Conservation (phyloP, 2,797 vertebrate genomes). For the Malacoraja senta region DNA sequence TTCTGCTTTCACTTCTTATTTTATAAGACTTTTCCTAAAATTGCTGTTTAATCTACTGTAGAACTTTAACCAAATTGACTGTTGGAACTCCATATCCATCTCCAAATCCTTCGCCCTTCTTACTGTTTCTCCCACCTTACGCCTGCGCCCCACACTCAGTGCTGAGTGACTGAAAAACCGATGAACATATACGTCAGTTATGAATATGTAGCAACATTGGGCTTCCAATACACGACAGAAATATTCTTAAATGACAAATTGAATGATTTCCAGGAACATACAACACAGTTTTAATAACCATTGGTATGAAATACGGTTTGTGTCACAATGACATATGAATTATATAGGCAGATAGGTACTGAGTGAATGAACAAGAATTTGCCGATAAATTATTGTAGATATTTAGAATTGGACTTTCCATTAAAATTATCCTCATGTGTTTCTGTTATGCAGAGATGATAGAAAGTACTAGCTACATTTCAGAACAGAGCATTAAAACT, state of each 20-base stretch:
- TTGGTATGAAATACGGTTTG: constrained; percentile 1
- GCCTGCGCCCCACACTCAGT: background rate
- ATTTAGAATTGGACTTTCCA: background rate
- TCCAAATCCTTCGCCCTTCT: too few species aligned
- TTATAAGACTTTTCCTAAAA: background rate
- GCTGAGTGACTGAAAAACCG: background rate
- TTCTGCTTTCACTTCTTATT: background rate
- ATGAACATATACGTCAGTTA: background rate
- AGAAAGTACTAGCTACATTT: constrained; percentile 14
- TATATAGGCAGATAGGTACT: background rate
- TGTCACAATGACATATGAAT: background rate
- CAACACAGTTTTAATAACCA: background rate
- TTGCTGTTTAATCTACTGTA: background rate
- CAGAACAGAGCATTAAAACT: constrained; percentile 28
- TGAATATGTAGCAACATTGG: background rate
- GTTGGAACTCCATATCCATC: background rate
- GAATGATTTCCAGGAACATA: background rate
- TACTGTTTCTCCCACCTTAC: background rate
- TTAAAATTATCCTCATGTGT: constrained; percentile 25
- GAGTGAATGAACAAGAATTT: background rate
- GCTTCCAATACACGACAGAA: background rate
- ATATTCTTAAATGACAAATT: background rate
- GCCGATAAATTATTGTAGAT: background rate
- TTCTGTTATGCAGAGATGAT: background rate
- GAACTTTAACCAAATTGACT: background rate